Evolutionary conservation across 2,113 vertebrate genomes (phyloP).

Genomic region (Piaya cayana): DNA sequence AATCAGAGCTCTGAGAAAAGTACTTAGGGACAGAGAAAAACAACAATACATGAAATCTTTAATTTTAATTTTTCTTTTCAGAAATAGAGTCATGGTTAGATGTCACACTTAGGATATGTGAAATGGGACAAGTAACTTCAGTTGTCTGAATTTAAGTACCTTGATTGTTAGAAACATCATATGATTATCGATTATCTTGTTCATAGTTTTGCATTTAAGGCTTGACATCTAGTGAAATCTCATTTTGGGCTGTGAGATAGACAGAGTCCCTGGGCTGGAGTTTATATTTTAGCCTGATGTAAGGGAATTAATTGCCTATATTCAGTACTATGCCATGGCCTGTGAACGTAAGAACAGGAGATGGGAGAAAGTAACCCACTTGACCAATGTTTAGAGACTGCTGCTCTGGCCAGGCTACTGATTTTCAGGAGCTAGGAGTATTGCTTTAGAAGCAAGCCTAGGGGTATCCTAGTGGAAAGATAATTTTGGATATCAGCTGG

Average conservation of each 20-base stretch:
- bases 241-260: background rate
- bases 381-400: rapidly evolving
- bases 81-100: background rate
- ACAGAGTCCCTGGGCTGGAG: background rate
- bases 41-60: background rate
- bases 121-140: background rate
- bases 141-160: background rate
- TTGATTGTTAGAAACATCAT: background rate
- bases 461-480: background rate
- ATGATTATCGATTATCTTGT: background rate
- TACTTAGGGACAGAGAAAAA: background rate
- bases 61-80: background rate
- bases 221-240: background rate
- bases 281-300: background rate
- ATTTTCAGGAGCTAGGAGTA: background rate
- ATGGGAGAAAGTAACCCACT: background rate
- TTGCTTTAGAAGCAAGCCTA: background rate
- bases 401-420: background rate
- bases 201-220: background rate
- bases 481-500: background rate
- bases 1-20: background rate
- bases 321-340: background rate
- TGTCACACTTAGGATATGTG: background rate
- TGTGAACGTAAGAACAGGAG: background rate
- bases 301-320: background rate